Evolutionary conservation across 2,888 invertebrate genomes (phyloP).

Genomic region (Rhagium mordax): DNA sequence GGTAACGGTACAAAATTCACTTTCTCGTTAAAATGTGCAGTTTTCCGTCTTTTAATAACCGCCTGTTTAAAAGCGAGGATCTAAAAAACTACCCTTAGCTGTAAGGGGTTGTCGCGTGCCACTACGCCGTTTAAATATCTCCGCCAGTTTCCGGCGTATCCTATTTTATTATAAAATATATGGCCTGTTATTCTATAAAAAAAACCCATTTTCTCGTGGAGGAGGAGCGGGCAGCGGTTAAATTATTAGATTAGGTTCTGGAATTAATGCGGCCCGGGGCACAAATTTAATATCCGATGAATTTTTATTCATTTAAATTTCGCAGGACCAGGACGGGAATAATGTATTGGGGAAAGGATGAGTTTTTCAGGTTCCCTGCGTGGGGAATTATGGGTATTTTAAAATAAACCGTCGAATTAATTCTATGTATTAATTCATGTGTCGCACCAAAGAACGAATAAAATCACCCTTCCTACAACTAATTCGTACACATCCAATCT

Average conservation of each 20-base stretch:
- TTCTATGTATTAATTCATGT: no score
- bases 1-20: constrained; percentile 48
- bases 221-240: not conserved
- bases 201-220: constrained; percentile 41
- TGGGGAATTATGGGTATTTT: no score
- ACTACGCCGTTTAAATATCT: constrained; percentile 50
- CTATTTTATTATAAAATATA: constrained; percentile 56
- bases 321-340: not conserved
- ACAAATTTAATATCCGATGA: not conserved
- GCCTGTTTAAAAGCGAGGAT: constrained; percentile 33
- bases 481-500: not conserved
- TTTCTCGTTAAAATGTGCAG: constrained; percentile 37
- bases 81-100: constrained; percentile 49
- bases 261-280: not conserved
- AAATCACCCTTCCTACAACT: not conserved
- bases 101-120: constrained; percentile 61
- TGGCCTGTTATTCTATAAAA: constrained; percentile 49
- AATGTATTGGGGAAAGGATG: not conserved
- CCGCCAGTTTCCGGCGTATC: constrained; percentile 55
- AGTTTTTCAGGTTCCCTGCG: no score
- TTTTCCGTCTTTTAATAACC: constrained; percentile 39
- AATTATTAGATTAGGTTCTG: constrained; percentile 13
- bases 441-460: not conserved
- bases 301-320: not conserved
- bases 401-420: no score